These are phyloP conservation scores for Amniataba percoides DNA, from an alignment of 2,797 vertebrate species.

Conservation along the genomic window DNA sequence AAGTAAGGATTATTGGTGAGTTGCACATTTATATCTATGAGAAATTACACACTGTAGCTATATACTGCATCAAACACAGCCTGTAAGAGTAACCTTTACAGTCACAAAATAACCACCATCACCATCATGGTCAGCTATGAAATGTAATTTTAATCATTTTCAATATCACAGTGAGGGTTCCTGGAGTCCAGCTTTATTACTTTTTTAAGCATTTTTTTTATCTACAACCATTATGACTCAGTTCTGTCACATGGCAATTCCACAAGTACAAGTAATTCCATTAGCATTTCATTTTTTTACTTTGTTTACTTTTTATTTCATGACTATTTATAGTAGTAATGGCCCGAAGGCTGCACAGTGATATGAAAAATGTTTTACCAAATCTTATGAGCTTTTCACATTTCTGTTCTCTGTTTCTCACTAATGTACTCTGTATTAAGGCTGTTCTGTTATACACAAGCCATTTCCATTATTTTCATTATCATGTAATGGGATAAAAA, in stretches of 20 bases:
- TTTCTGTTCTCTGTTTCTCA: slow-evolving; percentile 13
- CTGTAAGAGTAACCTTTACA: too few species aligned
- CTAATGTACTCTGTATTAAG: slow-evolving; percentile 33
- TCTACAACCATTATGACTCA: not conserved
- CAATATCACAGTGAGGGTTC: not conserved
- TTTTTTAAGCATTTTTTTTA: not conserved
- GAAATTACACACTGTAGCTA: too few species aligned
- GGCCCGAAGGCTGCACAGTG: not conserved
- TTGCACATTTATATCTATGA: too few species aligned
- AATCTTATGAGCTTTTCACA: slow-evolving; percentile 21
- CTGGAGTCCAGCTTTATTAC: not conserved
- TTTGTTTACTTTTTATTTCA: too few species aligned
- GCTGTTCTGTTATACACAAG: slow-evolving; percentile 9
- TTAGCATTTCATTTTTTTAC: too few species aligned
- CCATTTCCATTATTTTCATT: slow-evolving; percentile 47
- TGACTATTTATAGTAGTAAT: not conserved
- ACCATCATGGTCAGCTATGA: not conserved
- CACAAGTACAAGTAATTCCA: too few species aligned
- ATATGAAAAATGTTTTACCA: slow-evolving; percentile 17
- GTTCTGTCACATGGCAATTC: not conserved
- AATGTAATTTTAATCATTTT: not conserved
- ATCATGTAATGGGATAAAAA: slow-evolving; percentile 44
- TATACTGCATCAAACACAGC: too few species aligned
- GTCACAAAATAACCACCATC: not conserved
- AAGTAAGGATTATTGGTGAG: not conserved